phyloP scores from a whole-genome alignment of 2,113 vertebrate species.

The Apistogramma diplotaenia region DNA sequence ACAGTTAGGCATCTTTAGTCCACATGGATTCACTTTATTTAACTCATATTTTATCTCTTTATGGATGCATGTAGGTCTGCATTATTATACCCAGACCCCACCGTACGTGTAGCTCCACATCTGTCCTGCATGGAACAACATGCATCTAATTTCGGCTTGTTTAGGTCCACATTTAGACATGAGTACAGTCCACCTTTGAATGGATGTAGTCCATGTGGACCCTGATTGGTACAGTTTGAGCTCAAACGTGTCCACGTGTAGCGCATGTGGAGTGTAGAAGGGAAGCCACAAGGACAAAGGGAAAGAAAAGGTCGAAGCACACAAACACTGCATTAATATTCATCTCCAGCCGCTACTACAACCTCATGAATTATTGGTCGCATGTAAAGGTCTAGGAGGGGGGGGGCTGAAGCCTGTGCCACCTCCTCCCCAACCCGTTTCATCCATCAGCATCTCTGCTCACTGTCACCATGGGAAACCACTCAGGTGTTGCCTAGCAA shows the following conservation, averaged over 20 bases:
- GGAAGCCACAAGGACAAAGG: neutral
- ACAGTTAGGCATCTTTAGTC: neutral
- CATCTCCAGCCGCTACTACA: neutral
- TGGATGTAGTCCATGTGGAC: neutral
- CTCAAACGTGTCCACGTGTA: neutral
- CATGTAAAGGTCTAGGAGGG: neutral
- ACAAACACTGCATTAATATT: neutral
- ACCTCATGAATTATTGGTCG: neutral
- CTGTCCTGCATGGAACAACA: neutral
- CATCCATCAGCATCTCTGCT: slow-evolving; percentile 5
- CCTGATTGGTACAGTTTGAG: neutral
- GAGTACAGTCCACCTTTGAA: neutral
- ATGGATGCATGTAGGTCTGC: neutral
- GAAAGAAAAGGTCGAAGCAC: neutral
- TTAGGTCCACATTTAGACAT: neutral
- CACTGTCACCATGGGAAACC: slow-evolving; percentile 25
- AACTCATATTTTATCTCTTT: too few relatives aligned
- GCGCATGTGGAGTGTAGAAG: neutral
- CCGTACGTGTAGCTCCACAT: neutral
- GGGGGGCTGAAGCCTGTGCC: neutral
- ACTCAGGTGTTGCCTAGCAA: slow-evolving; percentile 55
- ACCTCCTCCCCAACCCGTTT: neutral
- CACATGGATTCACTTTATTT: neutral
- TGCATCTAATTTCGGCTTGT: neutral
- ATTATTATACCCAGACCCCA: neutral